phyloP scores from a whole-genome alignment of 2,797 vertebrate species.

The Anisognathus igniventris region DNA sequence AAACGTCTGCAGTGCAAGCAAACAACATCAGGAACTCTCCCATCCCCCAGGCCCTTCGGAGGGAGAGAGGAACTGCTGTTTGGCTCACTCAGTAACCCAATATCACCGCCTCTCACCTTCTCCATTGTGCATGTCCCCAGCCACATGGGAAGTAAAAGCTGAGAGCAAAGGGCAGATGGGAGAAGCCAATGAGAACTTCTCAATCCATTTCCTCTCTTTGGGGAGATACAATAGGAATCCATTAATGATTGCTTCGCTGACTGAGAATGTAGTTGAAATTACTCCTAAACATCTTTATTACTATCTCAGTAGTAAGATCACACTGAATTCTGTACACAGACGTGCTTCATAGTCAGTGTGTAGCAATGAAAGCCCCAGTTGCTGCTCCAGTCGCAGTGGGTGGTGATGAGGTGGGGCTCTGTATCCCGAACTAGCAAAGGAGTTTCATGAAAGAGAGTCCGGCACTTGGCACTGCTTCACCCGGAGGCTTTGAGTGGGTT shows the following conservation, averaged over 20 bases:
- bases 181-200: slow-evolving; percentile 77
- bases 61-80: slow-evolving; percentile 78
- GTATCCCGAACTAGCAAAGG: slow-evolving; percentile 61
- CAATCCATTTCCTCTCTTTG: slow-evolving; percentile 72
- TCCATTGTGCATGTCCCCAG: slow-evolving; percentile 78
- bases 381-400: slow-evolving; percentile 58
- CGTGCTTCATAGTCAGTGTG: slow-evolving; percentile 75
- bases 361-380: slow-evolving; percentile 70
- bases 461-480: slow-evolving; percentile 54
- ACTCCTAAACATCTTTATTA: slow-evolving; percentile 75
- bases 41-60: slow-evolving; percentile 66
- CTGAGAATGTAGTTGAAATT: slow-evolving; percentile 81
- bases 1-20: slow-evolving; percentile 76
- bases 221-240: slow-evolving; percentile 78
- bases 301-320: slow-evolving; percentile 76
- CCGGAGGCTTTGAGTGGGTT: slow-evolving; percentile 55
- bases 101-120: slow-evolving; percentile 77
- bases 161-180: slow-evolving; percentile 74
- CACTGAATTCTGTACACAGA: slow-evolving; percentile 78
- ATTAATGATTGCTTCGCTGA: slow-evolving; percentile 80
- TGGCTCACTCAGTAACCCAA: slow-evolving; percentile 74
- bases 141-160: slow-evolving; percentile 75
- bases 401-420: slow-evolving; percentile 48
- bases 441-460: slow-evolving; percentile 62
- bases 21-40: slow-evolving; percentile 76